Base-by-base conservation (phyloP, 1,140 invertebrate genomes). In the Cotesia typhae region DNA sequence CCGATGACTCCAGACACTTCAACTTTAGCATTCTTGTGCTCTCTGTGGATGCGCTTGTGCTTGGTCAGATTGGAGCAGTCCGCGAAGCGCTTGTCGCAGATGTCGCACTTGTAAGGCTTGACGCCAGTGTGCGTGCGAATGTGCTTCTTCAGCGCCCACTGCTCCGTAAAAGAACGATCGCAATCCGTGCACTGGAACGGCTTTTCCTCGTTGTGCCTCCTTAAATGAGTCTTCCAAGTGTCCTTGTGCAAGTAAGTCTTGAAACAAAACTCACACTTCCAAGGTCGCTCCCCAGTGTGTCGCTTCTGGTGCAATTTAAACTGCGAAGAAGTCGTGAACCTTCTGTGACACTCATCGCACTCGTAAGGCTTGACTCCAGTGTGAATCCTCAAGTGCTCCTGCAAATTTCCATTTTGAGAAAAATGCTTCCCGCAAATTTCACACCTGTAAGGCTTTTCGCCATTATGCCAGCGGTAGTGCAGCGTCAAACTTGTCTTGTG, bases 31-130 rank as follows among this genome's bases (percentile, higher is more conserved):
- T 61, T 57, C 67, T 81, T 79, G 37, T 79, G 80, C 72, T 84
- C 83, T 47, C 78, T 82, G 38, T 85, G 83, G 4, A 83, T 80
- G 78, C 89, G 91, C 82, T 88, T 90, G 80, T 92, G 91, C 82
- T 92, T 92, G 1, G 87, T 89, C 37, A 91, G 81, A 84, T 92
- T 92, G 7, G 90, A 91, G 74, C 88, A 89, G 78, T 92, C 91
- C 0, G 91, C 88, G 81, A 95, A 95, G 28, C 90, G 88, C 84
- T 94, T 94, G 1, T 89, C 88, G 81, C 94, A 95, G n/a, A 92
- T 79, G 12, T 89, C 88, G 81, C 94, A 95, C 59, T 89, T 89
- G 79, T 94, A 94, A 3, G 93, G 94, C 78, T 94, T 94, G 81
- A 95, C 94, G 51, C 91, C 92, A 28, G 91, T 91, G 79, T 93